phyloP scores from a whole-genome alignment of 2,888 invertebrate genomes.

The Lottia gigantea region DNA sequence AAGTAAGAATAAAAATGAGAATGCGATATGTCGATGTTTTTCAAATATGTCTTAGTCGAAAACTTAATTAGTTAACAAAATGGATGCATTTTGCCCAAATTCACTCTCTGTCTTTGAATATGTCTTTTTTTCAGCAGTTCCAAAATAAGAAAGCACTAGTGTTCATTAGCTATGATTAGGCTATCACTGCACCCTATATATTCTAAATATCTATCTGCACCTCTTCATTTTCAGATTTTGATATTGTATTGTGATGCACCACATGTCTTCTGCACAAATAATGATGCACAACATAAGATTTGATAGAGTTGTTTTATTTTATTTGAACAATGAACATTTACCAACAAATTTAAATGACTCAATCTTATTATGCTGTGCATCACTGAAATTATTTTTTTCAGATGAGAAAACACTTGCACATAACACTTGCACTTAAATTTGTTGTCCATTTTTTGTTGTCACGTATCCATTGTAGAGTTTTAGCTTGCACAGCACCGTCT shows the following conservation, averaged over 20 bases:
- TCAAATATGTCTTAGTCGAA: not conserved
- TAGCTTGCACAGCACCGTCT: no score
- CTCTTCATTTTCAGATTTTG: constrained; percentile 5
- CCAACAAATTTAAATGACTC: no score
- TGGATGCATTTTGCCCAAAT: constrained; percentile 1
- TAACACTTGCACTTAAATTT: no score
- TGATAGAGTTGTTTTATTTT: no score
- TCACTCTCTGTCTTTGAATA: constrained; percentile 7
- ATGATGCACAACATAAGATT: no score
- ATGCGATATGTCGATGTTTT: constrained; percentile 6
- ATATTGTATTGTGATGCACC: constrained; percentile 7
- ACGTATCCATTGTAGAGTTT: no score
- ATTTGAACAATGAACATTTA: no score
- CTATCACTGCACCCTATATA: not conserved
- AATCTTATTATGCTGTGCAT: no score
- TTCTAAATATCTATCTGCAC: not conserved
- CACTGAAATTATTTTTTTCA: no score
- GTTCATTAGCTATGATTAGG: not conserved
- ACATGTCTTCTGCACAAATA: not conserved
- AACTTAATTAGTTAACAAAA: constrained; percentile 1
- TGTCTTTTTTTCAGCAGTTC: not conserved
- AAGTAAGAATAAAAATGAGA: constrained; percentile 1
- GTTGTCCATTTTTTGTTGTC: no score
- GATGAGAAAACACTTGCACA: no score
- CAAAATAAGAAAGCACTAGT: not conserved